Evolutionary conservation across 2,888 invertebrate genomes (phyloP).

Genomic region (Saturnia pavonia): DNA sequence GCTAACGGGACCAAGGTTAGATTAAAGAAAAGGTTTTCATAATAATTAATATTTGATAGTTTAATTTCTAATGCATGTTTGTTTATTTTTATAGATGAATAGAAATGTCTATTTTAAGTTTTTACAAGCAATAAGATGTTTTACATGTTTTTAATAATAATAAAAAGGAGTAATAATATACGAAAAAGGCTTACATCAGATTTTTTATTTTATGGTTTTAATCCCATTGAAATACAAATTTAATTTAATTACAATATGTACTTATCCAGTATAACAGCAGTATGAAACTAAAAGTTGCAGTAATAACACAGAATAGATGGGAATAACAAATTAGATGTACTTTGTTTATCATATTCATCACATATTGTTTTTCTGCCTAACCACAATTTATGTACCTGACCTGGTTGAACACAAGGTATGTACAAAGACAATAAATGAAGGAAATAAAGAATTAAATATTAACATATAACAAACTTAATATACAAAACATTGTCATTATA

Average conservation of each 20-base stretch:
- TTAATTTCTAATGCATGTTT: conserved; percentile 31
- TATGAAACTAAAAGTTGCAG: too few relatives aligned
- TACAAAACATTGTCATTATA: not conserved
- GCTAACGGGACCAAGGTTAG: conserved; percentile 2
- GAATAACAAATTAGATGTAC: too few relatives aligned
- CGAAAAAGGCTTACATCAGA: conserved; percentile 62
- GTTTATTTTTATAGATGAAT: conserved; percentile 24
- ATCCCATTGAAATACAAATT: not conserved
- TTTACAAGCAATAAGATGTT: conserved; percentile 22
- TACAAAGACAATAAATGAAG: too few relatives aligned
- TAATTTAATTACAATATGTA: too few relatives aligned
- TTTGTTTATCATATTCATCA: too few relatives aligned
- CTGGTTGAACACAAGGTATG: too few relatives aligned
- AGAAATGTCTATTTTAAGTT: conserved; percentile 15
- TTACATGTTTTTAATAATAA: conserved; percentile 20
- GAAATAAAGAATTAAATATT: too few relatives aligned
- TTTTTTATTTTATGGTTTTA: conserved; percentile 47
- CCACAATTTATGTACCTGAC: too few relatives aligned
- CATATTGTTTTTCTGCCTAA: too few relatives aligned
- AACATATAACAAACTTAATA: not conserved
- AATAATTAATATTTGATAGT: conserved; percentile 10
- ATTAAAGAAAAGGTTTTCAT: conserved; percentile 18
- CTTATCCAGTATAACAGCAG: not conserved
- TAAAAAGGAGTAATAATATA: conserved; percentile 52
- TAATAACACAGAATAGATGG: too few relatives aligned